Percentiles rank a stretch among this genome's conserved stretches.
These are phyloP conservation scores for Mycteria americana DNA, from an alignment of 2,797 vertebrate genomes.

Conservation along the genomic window DNA sequence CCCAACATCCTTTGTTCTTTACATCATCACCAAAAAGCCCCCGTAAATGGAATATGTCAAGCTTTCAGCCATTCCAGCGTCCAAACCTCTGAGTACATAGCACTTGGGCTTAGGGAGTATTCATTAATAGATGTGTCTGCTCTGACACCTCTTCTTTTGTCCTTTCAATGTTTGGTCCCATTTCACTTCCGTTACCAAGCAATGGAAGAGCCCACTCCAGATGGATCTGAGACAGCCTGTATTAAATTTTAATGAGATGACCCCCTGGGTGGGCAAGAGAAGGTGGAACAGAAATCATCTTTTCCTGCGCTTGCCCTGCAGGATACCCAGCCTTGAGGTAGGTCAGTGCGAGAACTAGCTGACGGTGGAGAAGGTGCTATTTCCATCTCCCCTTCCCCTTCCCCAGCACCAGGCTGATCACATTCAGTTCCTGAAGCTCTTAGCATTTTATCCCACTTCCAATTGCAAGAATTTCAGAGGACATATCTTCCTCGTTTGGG, in stretches of 20 bases:
- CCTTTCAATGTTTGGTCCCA: fast-evolving
- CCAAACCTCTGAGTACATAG: fast-evolving
- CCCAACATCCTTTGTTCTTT: not conserved
- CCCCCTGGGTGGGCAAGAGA: not conserved
- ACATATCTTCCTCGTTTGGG: not conserved
- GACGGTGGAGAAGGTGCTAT: not conserved
- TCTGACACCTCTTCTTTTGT: not conserved
- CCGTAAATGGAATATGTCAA: fast-evolving
- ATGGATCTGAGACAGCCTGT: not conserved
- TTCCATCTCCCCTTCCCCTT: not conserved
- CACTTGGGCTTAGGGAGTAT: no score
- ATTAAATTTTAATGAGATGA: not conserved
- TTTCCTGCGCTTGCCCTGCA: not conserved
- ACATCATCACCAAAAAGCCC: not conserved
- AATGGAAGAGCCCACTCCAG: not conserved
- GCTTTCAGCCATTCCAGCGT: not conserved
- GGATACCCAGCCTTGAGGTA: not conserved
- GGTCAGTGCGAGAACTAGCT: not conserved
- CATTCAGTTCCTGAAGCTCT: not conserved
- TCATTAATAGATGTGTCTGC: not conserved
- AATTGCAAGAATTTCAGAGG: not conserved
- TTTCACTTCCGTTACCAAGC: not conserved
- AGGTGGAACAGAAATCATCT: not conserved
- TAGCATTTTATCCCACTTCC: not conserved
- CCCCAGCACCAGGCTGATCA: not conserved